phyloP scores from a whole-genome alignment of 2,113 vertebrate genomes.

The Microcebus jonahi region DNA sequence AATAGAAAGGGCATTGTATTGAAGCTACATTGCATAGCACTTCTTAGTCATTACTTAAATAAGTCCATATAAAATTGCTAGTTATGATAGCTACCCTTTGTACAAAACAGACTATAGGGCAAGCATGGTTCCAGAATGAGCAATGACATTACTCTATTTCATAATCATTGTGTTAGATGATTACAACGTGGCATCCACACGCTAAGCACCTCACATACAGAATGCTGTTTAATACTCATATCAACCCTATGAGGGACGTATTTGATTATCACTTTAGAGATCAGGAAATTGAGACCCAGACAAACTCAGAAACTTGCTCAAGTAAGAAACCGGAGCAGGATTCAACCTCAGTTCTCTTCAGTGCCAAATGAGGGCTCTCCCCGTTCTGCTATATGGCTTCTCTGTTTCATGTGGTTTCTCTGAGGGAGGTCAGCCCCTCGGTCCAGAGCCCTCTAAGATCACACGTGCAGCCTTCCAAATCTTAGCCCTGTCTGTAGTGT shows the following conservation, averaged over 20 bases:
- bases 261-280: slow-evolving; percentile 10
- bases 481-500: not conserved
- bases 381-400: not conserved
- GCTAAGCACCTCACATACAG: not conserved
- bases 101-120: not conserved
- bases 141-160: not conserved
- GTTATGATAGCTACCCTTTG: not conserved
- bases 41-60: not conserved
- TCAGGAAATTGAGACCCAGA: not conserved
- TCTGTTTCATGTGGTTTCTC: not conserved
- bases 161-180: not conserved
- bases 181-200: not conserved
- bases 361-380: not conserved
- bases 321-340: not conserved
- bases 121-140: not conserved
- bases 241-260: not conserved
- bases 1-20: not conserved
- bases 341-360: not conserved
- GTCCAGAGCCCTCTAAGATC: not conserved
- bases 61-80: not conserved
- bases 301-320: not conserved
- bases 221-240: not conserved
- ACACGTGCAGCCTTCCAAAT: not conserved
- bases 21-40: not conserved
- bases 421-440: not conserved